phyloP scores from a whole-genome alignment of 2,113 vertebrate species.

The Hemichromis elongatus region DNA sequence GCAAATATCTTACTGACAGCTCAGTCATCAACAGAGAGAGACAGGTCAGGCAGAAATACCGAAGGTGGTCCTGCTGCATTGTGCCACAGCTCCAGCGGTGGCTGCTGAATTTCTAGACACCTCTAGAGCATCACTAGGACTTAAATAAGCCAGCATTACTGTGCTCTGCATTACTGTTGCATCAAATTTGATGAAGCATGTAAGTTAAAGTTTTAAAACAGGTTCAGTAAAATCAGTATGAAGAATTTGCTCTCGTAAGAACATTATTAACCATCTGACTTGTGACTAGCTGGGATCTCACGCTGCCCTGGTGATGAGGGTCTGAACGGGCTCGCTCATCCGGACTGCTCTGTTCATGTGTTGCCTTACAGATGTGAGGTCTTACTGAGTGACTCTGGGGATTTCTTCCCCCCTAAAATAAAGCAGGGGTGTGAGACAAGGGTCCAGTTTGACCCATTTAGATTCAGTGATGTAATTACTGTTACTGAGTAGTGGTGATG shows the following conservation, averaged over 20 bases:
- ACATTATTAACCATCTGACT: neutral
- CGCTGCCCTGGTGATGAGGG: neutral
- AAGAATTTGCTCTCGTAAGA: neutral
- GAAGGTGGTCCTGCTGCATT: neutral
- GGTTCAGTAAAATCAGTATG: rapidly evolving
- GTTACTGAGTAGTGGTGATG: neutral
- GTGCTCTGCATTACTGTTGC: neutral
- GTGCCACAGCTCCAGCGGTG: neutral
- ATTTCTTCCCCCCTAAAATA: neutral
- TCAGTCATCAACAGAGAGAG: neutral
- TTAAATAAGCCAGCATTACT: neutral
- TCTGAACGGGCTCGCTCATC: neutral
- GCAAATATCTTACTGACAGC: neutral
- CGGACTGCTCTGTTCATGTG: neutral
- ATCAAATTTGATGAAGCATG: neutral
- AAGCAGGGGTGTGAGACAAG: neutral
- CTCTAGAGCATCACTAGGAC: neutral
- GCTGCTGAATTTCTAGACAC: neutral
- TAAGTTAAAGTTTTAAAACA: neutral
- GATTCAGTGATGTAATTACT: neutral
- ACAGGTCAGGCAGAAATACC: neutral
- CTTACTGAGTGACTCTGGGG: neutral
- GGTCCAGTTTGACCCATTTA: neutral
- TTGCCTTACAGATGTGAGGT: rapidly evolving
- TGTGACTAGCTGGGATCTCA: neutral